Base-by-base conservation (phyloP, 1,140 invertebrate species). In the Babylonia areolata region DNA sequence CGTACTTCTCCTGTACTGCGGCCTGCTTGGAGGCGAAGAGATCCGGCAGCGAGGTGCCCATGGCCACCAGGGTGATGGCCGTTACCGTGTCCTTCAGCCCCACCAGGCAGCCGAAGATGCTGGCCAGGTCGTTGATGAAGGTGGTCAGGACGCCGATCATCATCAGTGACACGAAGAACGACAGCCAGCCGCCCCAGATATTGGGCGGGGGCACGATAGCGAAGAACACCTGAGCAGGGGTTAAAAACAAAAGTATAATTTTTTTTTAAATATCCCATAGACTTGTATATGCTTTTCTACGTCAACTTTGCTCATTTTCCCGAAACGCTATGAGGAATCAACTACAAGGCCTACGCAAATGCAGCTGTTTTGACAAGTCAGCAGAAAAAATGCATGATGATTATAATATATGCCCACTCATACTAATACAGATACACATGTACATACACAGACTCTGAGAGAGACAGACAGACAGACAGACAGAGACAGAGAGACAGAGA, bases 21-120 rank as follows among this genome's bases (percentile, higher is more conserved):
- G 95, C 94, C 64, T 93, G 91, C 89, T 91, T 92, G 73, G 93
- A 94, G 54, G 95, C 95, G 92, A 96, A 96, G 12, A 96, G 94
- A 92, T 96, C 96, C 12, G 96, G 96, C 20, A 97, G 93, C 58
- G 96, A 96, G 11, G 96, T 97, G 84, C 96, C 96, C 81, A 97
- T 88, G n/a, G 96, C 96, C 37, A 97, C 96, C 85, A 97, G 96
- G 3, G 96, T 96, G 58, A 96, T 96, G 46, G 96, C 96, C 91
- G 96, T 96, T 6, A 96, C 95, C 3, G 93, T 91, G 85, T 95
- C 95, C 79, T 95, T 92, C 3, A 96, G 92, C 15, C 95, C 95
- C n/a, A 96, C 95, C 5, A 96, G 91, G 89, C 96, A 96, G 15
- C 96, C 96, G 93, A 99, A 96, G 58, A 96, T 95, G 39, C 93